Percentiles rank a stretch among this genome's conserved stretches.
These are phyloP conservation scores for Caenorhabditis japonica DNA, from an alignment of 2,888 invertebrate genomes.

Conservation along the genomic window DNA sequence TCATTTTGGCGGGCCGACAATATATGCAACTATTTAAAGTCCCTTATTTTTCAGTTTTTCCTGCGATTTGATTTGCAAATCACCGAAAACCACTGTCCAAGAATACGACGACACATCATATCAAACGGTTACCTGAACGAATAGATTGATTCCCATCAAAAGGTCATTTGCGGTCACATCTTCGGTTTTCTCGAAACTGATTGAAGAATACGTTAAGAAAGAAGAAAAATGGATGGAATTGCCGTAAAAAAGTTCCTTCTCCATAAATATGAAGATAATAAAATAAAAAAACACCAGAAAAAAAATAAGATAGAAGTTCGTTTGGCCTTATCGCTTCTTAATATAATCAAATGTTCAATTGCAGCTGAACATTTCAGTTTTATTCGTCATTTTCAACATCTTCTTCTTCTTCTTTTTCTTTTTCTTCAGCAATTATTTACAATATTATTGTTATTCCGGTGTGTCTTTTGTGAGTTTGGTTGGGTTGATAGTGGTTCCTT, in stretches of 20 bases:
- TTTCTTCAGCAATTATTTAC: too few species aligned
- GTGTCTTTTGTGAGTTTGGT: too few species aligned
- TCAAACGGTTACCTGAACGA: constrained; percentile 10
- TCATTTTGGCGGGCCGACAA: too few species aligned
- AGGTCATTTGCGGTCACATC: constrained; percentile 5
- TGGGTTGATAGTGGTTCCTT: too few species aligned
- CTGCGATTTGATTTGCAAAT: too few species aligned
- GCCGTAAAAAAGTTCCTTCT: too few species aligned
- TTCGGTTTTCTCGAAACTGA: too few species aligned
- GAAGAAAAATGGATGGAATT: not conserved
- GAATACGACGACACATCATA: not conserved
- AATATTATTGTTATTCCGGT: too few species aligned
- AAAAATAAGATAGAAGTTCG: not conserved
- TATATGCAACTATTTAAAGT: too few species aligned
- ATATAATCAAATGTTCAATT: not conserved
- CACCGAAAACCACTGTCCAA: constrained; percentile 2
- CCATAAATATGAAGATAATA: not conserved
- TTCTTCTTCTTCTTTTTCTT: too few species aligned
- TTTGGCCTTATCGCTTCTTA: not conserved
- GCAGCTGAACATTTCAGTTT: not conserved
- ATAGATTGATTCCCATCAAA: not conserved
- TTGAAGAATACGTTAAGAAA: not conserved
- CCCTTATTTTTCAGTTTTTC: too few species aligned
- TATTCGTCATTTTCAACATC: not conserved
- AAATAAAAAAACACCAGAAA: too few species aligned